These are phyloP conservation scores for Gymnopithys bicolor DNA, from an alignment of 2,797 vertebrate species.

Conservation along the genomic window DNA sequence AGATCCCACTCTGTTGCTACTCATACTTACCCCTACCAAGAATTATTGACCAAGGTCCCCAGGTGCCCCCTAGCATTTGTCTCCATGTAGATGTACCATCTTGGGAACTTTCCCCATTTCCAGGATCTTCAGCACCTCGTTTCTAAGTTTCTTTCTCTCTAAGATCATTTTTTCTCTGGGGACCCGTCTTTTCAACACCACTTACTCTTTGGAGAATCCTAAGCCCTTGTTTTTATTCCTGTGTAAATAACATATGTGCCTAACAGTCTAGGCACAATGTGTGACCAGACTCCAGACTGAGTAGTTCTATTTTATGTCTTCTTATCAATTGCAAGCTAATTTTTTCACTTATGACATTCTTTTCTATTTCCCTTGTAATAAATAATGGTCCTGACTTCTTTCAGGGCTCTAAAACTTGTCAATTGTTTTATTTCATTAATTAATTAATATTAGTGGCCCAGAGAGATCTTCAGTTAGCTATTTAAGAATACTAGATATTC, in stretches of 20 bases:
- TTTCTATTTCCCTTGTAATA: not conserved
- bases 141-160: not conserved
- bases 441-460: not conserved
- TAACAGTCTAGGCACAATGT: not conserved
- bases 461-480: not conserved
- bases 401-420: not conserved
- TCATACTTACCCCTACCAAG: not conserved
- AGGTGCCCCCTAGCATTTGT: fast-evolving
- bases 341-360: not conserved
- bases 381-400: not conserved
- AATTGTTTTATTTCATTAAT: not conserved
- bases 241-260: not conserved
- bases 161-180: not conserved
- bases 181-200: not conserved
- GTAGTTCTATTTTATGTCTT: not conserved
- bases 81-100: not conserved
- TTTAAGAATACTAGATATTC: not conserved
- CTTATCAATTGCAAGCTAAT: not conserved
- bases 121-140: not conserved
- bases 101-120: not conserved
- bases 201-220: not conserved
- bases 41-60: not conserved
- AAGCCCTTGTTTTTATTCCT: not conserved
- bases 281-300: not conserved
- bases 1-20: not conserved